phyloP scores from a whole-genome alignment of 2,888 invertebrate genomes.

The Trachelus stipa region DNA sequence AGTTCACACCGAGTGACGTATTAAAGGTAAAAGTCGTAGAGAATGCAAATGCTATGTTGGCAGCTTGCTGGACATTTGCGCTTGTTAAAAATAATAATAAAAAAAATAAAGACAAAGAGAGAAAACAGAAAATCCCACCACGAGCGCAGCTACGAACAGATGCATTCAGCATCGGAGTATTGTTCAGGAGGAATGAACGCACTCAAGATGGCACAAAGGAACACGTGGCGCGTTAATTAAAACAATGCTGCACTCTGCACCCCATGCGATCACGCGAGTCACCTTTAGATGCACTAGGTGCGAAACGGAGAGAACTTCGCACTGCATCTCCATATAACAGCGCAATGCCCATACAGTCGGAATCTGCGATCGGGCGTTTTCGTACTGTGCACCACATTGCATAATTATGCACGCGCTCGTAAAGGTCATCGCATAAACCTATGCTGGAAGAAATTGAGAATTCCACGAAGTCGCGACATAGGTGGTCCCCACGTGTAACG shows the following conservation, averaged over 20 bases:
- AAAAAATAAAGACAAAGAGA: neutral
- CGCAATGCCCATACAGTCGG: neutral
- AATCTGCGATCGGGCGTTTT: neutral
- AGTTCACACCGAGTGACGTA: neutral
- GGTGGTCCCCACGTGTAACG: neutral
- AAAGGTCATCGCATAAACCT: neutral
- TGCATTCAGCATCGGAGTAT: constrained; percentile 46
- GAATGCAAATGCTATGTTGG: neutral
- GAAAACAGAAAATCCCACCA: neutral
- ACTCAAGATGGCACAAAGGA: constrained; percentile 36
- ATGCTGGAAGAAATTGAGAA: neutral
- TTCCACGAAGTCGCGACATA: neutral
- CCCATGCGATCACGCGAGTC: neutral
- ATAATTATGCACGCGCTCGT: neutral
- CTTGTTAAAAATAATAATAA: neutral
- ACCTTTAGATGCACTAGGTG: neutral
- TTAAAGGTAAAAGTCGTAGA: neutral
- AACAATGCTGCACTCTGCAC: constrained; percentile 47
- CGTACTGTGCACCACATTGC: neutral
- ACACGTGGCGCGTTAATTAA: constrained; percentile 58
- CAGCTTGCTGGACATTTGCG: neutral
- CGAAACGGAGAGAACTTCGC: neutral
- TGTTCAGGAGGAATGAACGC: constrained; percentile 42
- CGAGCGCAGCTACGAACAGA: constrained; percentile 36
- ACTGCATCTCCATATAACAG: neutral